phyloP scores from a whole-genome alignment of 2,888 invertebrate species.

The Alloplasta piceator region DNA sequence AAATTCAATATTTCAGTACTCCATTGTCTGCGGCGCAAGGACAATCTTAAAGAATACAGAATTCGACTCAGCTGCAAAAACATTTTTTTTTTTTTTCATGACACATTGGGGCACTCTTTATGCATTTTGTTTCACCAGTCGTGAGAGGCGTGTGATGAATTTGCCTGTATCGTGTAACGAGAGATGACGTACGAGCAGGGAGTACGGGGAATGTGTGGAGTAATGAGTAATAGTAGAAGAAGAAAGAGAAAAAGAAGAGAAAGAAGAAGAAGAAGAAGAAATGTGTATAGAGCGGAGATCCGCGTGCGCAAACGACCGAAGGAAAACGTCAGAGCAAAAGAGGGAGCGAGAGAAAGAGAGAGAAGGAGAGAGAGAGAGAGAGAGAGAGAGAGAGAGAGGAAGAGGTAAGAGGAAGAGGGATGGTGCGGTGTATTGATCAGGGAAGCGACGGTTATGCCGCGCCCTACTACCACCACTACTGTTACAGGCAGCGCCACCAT shows the following conservation, averaged over 20 bases:
- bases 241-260: conserved; percentile 54
- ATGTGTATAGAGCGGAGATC: conserved; percentile 15
- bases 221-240: conserved; percentile 1
- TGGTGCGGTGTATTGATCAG: conserved; percentile 81
- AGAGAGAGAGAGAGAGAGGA: conserved; percentile 67
- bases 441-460: conserved; percentile 82
- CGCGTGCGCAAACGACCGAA: conserved; percentile 57
- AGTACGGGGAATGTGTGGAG: background rate
- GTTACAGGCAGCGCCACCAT: conserved; percentile 56
- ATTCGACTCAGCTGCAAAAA: too few relatives aligned
- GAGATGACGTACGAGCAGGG: too few relatives aligned
- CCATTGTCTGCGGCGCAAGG: too few relatives aligned
- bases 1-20: too few relatives aligned
- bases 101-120: too few relatives aligned
- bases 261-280: conserved; percentile 31
- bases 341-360: too few relatives aligned
- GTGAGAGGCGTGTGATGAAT: too few relatives aligned
- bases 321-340: conserved; percentile 56
- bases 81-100: too few relatives aligned
- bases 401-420: conserved; percentile 65
- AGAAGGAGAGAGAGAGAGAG: conserved; percentile 41
- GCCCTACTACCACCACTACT: conserved; percentile 80
- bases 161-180: too few relatives aligned
- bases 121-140: too few relatives aligned
- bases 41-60: too few relatives aligned